Base-by-base conservation (phyloP, 2,797 vertebrate species). In the Coracias cyanogaster region DNA sequence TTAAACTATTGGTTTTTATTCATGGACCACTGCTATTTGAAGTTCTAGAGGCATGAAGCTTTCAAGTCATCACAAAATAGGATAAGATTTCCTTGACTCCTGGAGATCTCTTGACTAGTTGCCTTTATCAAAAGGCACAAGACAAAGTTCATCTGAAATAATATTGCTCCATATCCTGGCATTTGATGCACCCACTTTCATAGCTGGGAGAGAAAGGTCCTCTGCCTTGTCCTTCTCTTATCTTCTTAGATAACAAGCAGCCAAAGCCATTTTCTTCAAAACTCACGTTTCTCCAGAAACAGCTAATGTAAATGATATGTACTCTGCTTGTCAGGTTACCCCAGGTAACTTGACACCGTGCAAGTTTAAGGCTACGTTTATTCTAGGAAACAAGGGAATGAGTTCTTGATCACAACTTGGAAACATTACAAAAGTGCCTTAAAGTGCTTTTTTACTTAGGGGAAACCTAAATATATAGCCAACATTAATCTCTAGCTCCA, bases 381-480 rank as follows among this genome's bases (percentile, higher is more conserved):
- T 97, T 97, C 83, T 76, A 58, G 58, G 91, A 82, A 72, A 86
- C 19, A 70, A 74, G 52, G n/a, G 54, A n/a, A 31, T 0, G 2
- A 45, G 54, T 43, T 89, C 77, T 83, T 70, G 66, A 58, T 62
- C 82, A 48, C 51, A 77, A 24, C 35, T 90, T 91, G 58, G 77
- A 89, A 92, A 89, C 62, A 62, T 92, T 94, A 84, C 70, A 66
- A 45, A 95, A 90, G 66, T 70, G 60, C 52, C 71, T 80, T 48
- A 71, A 94, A 89, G 76, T 66, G 26, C 7, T 55, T 72, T 93
- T 90, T 94, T 65, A 21, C 77, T 89, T 35, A 79, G 46, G 5
- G 6, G 55, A 73, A 94, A 70, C 39, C 67, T 90, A 92, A 93
- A 92, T 90, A 94, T 86, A 88, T 16, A 89, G 48, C 55, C 17